Evolutionary conservation across 2,797 vertebrate species (phyloP).

Genomic region (Argya squamiceps): DNA sequence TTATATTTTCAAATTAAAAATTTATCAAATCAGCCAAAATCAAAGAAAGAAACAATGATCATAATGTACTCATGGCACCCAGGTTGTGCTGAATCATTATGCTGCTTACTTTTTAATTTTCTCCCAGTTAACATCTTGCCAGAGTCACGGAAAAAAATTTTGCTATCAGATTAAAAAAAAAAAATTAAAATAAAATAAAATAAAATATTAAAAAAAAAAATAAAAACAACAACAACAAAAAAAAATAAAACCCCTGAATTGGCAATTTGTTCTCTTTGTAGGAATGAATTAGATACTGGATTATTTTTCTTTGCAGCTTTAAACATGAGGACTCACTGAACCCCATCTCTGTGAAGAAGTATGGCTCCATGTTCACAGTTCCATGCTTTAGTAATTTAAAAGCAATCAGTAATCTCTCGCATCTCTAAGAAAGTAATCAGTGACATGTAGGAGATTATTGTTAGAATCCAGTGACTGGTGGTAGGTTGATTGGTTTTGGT

Average conservation of each 20-base stretch:
- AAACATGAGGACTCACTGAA: background rate
- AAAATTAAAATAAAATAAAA: no score
- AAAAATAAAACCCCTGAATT: no score
- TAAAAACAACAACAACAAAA: no score
- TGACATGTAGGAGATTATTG: slow-evolving; percentile 4
- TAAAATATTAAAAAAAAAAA: no score
- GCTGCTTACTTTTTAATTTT: slow-evolving; percentile 9
- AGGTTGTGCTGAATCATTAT: background rate
- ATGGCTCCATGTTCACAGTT: background rate
- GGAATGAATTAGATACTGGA: background rate
- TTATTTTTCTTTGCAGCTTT: background rate
- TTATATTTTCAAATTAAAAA: slow-evolving; percentile 11
- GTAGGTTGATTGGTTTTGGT: background rate
- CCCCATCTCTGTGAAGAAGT: background rate
- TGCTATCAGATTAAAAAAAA: background rate
- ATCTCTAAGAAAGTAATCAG: background rate
- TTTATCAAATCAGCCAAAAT: background rate
- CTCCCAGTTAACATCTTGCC: background rate
- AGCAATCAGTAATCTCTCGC: slow-evolving; percentile 11
- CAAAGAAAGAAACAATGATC: background rate
- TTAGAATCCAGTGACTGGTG: background rate
- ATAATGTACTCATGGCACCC: background rate
- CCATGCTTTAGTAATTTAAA: slow-evolving; percentile 13
- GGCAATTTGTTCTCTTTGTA: background rate
- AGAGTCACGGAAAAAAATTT: background rate